These are phyloP conservation scores for Hiodon alosoides DNA, from an alignment of 2,113 vertebrate genomes.

Conservation along the genomic window DNA sequence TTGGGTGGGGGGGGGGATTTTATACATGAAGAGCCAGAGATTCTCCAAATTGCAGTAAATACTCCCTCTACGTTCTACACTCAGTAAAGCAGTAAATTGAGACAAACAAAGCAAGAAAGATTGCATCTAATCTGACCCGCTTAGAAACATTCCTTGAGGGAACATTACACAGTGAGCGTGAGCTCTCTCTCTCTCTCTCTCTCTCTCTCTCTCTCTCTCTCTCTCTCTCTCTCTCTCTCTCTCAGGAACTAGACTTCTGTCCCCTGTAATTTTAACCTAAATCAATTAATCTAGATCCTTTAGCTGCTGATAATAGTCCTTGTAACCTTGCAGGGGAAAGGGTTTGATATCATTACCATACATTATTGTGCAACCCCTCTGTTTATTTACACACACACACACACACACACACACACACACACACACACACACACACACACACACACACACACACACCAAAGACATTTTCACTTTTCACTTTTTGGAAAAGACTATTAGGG, in stretches of 20 bases:
- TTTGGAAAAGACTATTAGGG: conserved; percentile 2
- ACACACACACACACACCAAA: not conserved
- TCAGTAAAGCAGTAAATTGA: conserved; percentile 2
- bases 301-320: not conserved
- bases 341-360: not conserved
- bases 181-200: not conserved
- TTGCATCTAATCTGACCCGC: conserved; percentile 16
- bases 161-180: not conserved
- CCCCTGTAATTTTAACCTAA: not conserved
- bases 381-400: not conserved
- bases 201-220: not conserved
- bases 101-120: conserved; percentile 19
- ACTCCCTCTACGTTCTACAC: not conserved
- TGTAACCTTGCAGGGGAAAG: not conserved
- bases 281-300: not conserved
- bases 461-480: conserved; percentile 10
- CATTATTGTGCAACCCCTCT: not conserved
- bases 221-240: too few relatives aligned
- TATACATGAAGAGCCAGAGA: not conserved
- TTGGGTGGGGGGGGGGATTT: not conserved
- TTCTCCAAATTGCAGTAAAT: not conserved
- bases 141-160: conserved; percentile 1
- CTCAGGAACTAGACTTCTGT: not conserved
- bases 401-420: not conserved
- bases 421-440: not conserved